Base-by-base conservation (phyloP, 2,888 invertebrate genomes). In the Andrena haemorrhoa region DNA sequence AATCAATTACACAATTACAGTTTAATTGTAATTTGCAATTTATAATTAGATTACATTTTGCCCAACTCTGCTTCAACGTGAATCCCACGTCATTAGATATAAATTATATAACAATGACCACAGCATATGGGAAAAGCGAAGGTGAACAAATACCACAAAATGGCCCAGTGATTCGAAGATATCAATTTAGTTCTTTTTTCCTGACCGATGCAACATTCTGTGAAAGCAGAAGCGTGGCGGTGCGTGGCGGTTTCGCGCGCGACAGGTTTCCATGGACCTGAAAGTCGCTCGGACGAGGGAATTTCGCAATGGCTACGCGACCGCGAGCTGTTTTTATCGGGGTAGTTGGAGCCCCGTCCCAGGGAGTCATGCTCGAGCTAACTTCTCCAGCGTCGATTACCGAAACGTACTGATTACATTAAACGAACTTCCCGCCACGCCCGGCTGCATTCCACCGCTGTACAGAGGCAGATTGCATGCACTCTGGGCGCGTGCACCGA, bases 371-470 rank as follows among this genome's bases (percentile, higher is more conserved):
- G 63, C 8, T 1, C 26, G 20, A 31, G 20, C 16, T 33, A 68
- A 53, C 20, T 68, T 51, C 4, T 2, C 29, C 16, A n/a, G 31
- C 66, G 31, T 68, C 61, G 78, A 76, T 76, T 63, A 69, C 35
- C 68, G n/a, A 76, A 76, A 35, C 23, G 35, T 58, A 47, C 51
- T 29, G 65, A 79, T 77, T 65, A 10, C 65, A 60, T 64, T 63
- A 49, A 70, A 60, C 26, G n/a, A 78, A 71, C 41, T 77, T 69
- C 68, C 47, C 35, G n/a, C 12, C n/a, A 35, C 47, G 63, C 23
- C 58, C 6, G 12, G 63, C 12, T 8, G 79, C 31, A 35, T 49
- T 16, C 8, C 47, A 6, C 4, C 47, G 47, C 12, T 35, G 10
- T 23, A 23, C 23, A 41, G 49, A 53, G 64, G 23, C 78, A 20